Evolutionary conservation across 2,113 vertebrate genomes (phyloP).

Genomic region (Psophia crepitans): DNA sequence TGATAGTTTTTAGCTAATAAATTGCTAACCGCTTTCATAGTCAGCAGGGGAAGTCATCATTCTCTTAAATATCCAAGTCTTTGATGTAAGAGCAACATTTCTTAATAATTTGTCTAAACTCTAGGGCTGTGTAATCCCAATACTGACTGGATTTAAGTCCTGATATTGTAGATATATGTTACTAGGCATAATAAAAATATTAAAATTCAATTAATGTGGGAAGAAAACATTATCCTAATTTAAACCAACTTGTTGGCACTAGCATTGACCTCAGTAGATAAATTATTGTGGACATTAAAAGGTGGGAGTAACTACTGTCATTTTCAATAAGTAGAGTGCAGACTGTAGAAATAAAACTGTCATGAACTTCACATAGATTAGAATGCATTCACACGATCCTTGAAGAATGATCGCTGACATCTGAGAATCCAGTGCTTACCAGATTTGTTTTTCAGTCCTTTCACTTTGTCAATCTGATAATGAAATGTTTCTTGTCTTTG

Average conservation of each 20-base stretch:
- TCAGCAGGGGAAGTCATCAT: not conserved
- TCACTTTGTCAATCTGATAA: not conserved
- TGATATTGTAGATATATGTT: not conserved
- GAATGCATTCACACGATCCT: not conserved
- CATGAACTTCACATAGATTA: not conserved
- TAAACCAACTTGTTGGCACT: not conserved
- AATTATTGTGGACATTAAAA: not conserved
- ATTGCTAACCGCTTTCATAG: not conserved
- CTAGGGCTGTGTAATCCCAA: not conserved
- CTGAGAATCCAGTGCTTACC: not conserved
- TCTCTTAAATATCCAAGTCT: not conserved
- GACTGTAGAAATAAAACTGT: not conserved
- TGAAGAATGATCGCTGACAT: not conserved
- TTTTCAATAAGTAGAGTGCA: not conserved
- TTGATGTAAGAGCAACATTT: not conserved
- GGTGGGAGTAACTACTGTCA: not conserved
- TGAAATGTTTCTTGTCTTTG: not conserved
- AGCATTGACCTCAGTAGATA: not conserved
- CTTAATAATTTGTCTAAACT: not conserved
- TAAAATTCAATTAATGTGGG: not conserved
- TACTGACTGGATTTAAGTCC: not conserved
- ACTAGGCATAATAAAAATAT: not conserved
- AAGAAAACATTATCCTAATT: not conserved
- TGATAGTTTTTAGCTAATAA: not conserved
- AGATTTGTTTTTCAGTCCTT: not conserved